Evolutionary conservation across 2,113 vertebrate species (phyloP).

Genomic region (Marmota monax): DNA sequence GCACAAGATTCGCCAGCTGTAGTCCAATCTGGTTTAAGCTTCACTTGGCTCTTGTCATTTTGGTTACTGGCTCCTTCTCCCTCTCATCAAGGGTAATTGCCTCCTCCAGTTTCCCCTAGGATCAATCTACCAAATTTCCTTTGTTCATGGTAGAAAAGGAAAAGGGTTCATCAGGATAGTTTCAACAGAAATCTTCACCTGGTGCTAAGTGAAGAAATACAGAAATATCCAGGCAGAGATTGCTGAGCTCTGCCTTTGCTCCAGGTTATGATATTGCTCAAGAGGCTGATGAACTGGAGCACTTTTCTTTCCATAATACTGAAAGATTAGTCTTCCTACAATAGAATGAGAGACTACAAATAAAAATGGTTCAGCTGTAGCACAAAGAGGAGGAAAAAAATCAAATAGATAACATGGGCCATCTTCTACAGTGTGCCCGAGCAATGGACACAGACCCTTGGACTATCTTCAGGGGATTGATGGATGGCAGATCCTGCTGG

Average conservation of each 20-base stretch:
- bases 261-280: not conserved
- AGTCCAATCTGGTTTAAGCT: not conserved
- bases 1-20: not conserved
- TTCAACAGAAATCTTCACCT: not conserved
- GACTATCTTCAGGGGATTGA: accelerated
- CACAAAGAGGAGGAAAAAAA: not conserved
- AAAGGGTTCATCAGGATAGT: not conserved
- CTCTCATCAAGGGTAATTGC: not conserved
- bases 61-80: not conserved
- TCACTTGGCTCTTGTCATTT: not conserved
- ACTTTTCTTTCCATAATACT: not conserved
- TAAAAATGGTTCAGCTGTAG: not conserved
- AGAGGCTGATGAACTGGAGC: not conserved
- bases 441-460: not conserved
- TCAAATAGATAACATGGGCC: not conserved
- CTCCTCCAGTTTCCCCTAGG: not conserved
- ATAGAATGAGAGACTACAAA: not conserved
- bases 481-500: not conserved
- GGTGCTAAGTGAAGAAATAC: not conserved
- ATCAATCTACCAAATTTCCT: not conserved
- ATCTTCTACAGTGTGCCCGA: no score
- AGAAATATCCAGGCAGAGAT: not conserved
- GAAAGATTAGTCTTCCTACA: not conserved
- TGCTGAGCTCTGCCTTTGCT: not conserved
- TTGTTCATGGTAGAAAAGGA: not conserved